Conservation (phyloP, 2,113 vertebrate species). For the Galemys pyrenaicus region DNA sequence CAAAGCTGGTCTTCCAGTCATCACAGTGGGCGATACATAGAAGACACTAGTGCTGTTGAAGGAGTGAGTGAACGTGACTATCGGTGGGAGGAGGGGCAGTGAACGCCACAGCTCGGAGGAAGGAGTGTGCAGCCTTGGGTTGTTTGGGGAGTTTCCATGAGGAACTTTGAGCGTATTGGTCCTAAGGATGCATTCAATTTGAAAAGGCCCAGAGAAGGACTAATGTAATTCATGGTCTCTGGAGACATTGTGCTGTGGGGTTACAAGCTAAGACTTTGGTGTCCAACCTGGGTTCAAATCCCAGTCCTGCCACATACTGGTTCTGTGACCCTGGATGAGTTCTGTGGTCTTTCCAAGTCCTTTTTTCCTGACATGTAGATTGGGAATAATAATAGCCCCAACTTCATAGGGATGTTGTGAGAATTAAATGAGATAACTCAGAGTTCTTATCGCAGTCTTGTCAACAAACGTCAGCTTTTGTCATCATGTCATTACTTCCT, state of each 20-base stretch:
- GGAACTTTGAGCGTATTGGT: background rate
- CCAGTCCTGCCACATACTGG: background rate
- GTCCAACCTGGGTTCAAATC: background rate
- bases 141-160: background rate
- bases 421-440: constrained; percentile 42
- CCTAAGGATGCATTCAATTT: background rate
- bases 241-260: no score
- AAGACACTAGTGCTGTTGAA: background rate
- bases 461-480: constrained; percentile 3
- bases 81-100: background rate
- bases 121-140: background rate
- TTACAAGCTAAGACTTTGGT: background rate
- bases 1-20: background rate
- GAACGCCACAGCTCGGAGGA: background rate
- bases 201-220: background rate
- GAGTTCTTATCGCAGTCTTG: background rate
- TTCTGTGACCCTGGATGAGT: background rate
- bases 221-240: background rate
- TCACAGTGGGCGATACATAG: background rate
- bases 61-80: background rate
- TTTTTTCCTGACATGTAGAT: constrained; percentile 26
- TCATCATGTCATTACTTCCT: constrained; percentile 12
- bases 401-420: background rate
- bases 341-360: background rate
- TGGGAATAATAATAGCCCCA: background rate